Evolutionary conservation across 2,888 invertebrate species (phyloP).

Genomic region (Drosophila flavopinicola): DNA sequence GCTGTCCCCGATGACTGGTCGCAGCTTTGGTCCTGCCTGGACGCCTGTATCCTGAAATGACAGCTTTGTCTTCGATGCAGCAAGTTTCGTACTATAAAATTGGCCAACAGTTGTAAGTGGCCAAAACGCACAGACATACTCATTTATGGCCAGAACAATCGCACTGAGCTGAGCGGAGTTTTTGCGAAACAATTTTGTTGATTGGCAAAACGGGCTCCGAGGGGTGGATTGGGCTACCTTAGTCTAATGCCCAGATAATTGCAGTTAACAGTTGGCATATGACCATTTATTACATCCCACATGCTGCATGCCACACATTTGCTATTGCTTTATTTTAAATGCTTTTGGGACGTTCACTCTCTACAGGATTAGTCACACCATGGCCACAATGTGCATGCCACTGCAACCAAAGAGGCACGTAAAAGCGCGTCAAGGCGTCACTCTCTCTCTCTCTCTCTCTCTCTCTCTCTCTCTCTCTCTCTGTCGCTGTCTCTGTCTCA

Average conservation of each 20-base stretch:
- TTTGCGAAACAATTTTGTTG: slow-evolving; percentile 46
- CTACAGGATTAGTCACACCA: slow-evolving; percentile 58
- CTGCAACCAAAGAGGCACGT: slow-evolving; percentile 50
- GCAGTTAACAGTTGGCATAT: slow-evolving; percentile 63
- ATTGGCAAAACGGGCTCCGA: slow-evolving; percentile 11
- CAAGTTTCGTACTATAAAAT: slow-evolving; percentile 49
- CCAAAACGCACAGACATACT: slow-evolving; percentile 15
- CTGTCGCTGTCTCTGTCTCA: slow-evolving; percentile 1
- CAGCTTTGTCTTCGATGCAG: slow-evolving; percentile 54
- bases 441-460: slow-evolving; percentile 10
- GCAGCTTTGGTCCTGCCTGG: slow-evolving; percentile 12
- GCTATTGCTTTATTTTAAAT: slow-evolving; percentile 71
- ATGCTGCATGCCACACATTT: slow-evolving; percentile 49
- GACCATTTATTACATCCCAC: slow-evolving; percentile 70
- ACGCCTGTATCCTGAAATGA: slow-evolving; percentile 33
- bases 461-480: slow-evolving; percentile 5
- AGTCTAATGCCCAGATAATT: slow-evolving; percentile 60
- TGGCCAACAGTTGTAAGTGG: slow-evolving; percentile 58
- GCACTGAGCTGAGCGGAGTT: slow-evolving; percentile 16
- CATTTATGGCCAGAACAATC: slow-evolving; percentile 3
- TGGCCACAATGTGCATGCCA: slow-evolving; percentile 52
- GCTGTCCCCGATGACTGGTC: slow-evolving; percentile 39
- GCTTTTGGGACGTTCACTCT: slow-evolving; percentile 56
- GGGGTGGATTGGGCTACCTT: slow-evolving; percentile 9
- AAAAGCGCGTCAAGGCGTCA: slow-evolving; percentile 64